Conservation (phyloP, 2,113 vertebrate species). For the Rhea americana region DNA sequence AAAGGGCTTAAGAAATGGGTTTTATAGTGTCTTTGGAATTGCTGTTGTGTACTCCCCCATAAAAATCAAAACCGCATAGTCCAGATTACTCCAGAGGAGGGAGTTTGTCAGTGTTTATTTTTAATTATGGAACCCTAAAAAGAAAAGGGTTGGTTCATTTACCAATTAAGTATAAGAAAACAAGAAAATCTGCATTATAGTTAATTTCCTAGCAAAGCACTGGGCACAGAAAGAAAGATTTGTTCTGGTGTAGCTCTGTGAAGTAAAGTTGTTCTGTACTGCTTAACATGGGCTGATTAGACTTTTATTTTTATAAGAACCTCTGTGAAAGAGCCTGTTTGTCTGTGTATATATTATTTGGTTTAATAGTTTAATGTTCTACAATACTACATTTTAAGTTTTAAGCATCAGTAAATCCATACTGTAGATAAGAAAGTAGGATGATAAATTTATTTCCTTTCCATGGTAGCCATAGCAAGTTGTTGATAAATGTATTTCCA, state of each 20-base stretch:
- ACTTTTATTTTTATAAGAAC: neutral
- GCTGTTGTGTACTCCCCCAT: neutral
- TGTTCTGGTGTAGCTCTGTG: neutral
- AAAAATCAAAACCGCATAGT: neutral
- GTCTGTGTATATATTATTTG: neutral
- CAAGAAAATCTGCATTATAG: neutral
- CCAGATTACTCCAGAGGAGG: neutral
- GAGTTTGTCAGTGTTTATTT: slow-evolving; percentile 10
- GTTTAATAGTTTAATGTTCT: neutral
- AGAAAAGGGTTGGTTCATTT: neutral
- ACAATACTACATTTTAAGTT: neutral
- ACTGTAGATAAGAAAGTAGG: neutral
- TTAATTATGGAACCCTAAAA: neutral
- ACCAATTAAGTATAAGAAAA: neutral
- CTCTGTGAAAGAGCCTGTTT: neutral
- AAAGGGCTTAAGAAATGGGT: neutral
- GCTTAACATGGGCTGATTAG: neutral
- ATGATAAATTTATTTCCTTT: neutral
- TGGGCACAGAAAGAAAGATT: neutral
- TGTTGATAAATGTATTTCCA: neutral
- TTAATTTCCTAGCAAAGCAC: neutral
- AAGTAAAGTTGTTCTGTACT: neutral
- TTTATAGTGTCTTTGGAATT: neutral
- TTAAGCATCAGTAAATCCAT: neutral
- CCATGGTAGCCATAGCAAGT: neutral